Percentiles rank a stretch among this genome's conserved stretches.
These are phyloP conservation scores for Brachyhypopomus occidentalis DNA, from an alignment of 2,113 vertebrate species.

Conservation along the genomic window DNA sequence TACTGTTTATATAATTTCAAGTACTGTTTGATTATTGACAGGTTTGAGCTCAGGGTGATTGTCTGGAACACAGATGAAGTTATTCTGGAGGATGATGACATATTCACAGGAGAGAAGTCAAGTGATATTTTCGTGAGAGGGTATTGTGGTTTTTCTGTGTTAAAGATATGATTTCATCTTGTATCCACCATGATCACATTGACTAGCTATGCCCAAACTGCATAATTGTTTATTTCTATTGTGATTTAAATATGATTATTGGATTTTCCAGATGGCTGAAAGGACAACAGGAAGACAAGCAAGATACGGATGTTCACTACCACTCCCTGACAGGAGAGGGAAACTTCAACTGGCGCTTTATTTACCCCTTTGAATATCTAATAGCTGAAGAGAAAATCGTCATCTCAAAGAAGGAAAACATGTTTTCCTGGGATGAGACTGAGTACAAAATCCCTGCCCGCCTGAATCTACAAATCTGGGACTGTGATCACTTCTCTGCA, in stretches of 20 bases:
- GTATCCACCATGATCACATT: background rate
- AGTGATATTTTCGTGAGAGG: slow-evolving; percentile 97
- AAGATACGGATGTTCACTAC: slow-evolving; percentile 97
- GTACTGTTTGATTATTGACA: slow-evolving; percentile 67
- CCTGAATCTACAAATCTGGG: slow-evolving; percentile 97
- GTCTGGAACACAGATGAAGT: slow-evolving; percentile 99
- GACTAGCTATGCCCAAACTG: background rate
- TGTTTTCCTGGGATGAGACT: slow-evolving; percentile 99
- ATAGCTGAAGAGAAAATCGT: slow-evolving; percentile 95
- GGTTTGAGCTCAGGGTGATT: slow-evolving; percentile 96
- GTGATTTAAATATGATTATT: background rate
- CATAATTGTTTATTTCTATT: background rate
- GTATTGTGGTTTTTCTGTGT: slow-evolving; percentile 61
- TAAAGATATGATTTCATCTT: background rate
- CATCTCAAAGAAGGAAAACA: slow-evolving; percentile 98
- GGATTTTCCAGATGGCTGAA: slow-evolving; percentile 89
- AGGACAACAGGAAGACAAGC: slow-evolving; percentile 98
- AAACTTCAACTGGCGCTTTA: slow-evolving; percentile 98
- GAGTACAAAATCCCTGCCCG: slow-evolving; percentile 97
- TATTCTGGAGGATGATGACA: slow-evolving; percentile 96
- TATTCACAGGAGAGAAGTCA: slow-evolving; percentile 99
- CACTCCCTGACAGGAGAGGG: slow-evolving; percentile 96
- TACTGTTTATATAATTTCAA: slow-evolving; percentile 59
- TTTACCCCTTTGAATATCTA: slow-evolving; percentile 97
- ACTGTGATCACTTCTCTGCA: slow-evolving; percentile 95